Base-by-base conservation (phyloP, 2,113 vertebrate species). In the Cavia porcellus region DNA sequence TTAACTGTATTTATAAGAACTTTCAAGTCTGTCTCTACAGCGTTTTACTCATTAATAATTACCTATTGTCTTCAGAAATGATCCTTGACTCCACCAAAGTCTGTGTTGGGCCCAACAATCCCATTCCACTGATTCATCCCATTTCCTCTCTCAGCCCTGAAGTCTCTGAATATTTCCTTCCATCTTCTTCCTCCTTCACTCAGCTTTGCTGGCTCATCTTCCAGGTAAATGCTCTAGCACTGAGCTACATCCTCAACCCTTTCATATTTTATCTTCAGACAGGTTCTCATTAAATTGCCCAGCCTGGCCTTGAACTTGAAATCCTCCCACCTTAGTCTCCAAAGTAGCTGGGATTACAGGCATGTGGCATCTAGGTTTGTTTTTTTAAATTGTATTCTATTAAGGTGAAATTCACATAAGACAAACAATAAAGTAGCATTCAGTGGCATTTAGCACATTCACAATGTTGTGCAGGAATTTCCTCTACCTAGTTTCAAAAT, bases 361-460 rank as follows among this genome's bases (percentile, higher is more conserved):
- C 9, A 50, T 80, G 77, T 50, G 47, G 15, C 66, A 68, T 68
- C 15, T 17, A 75, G 38, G 28, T 64, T 62, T 64, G 5, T 47
- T 45, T 85, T 74, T 45, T 13, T 42, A 74, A 77, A 89, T 89
- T 90, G 47, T 50, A 42, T 38, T 50, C 59, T 79, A 38, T 52
- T 84, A 57, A 92, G 42, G 32, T 59, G 10, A 94, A 90, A 87
- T 90, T 94, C 70, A 72, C 42, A 28, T 42, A 84, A 72, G 32
- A 86, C 61, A 61, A 90, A 66, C 45, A 35, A 52, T 80, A 57
- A 92, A 90, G 47, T 42, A 47, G 30, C 68, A 52, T 52, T 79
- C 17, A 32, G 7, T 55, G 42, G 13, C 80, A 66, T n/a, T 32
- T 19, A 80, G 28, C 19, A 32, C 20, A 68, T 42, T 77, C 59